Base-by-base conservation (phyloP, 2,113 vertebrate genomes). In the Eclectus roratus region DNA sequence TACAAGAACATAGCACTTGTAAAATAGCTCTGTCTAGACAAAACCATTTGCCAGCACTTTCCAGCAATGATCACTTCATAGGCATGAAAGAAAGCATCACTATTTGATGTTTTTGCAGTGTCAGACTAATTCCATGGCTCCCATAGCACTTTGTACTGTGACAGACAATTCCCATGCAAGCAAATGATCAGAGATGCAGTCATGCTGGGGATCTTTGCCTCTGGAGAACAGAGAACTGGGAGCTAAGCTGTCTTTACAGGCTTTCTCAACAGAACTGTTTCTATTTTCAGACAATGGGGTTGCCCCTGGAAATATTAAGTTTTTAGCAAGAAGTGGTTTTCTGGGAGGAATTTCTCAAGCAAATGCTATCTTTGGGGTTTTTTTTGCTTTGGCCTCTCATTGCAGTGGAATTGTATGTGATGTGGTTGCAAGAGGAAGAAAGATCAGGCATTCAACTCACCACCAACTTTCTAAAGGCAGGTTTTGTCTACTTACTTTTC, bases 201-300 rank as follows among this genome's bases (percentile, higher is more conserved):
- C 18, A 1, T 0, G 0, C 46, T 31, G 63, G 49, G 20, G 15
- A n/a, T 23, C 41, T 39, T 39, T 72, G 9, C 15, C 52, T 41
- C 66, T 58, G 76, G 60, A n/a, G 29, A 46, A 10, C 35, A 50
- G 29, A 49, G 53, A 61, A 21, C 37, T 37, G 55, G 72, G 72
- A 83, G 47, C 43, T 80, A 9, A 92, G 64, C 66, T 73, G 53
- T 4, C 27, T n/a, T 55, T 35, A 23, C 21, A 50, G 68, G 11
- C 72, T 77, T 88, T 85, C 49, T 58, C 33, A 55, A 8, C 20
- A 76, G n/a, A 88, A 52, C 49, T 69, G 2, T 63, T 80, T 37
- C 37, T 82, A 6, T 66, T 72, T 85, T 76, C 79, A 94, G 77
- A 55, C 39, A 70, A 78, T 60, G 39, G 17, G 15, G 28, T 77